Evolutionary conservation across 2,113 vertebrate genomes (phyloP).

Genomic region (Lampris megalopsis): DNA sequence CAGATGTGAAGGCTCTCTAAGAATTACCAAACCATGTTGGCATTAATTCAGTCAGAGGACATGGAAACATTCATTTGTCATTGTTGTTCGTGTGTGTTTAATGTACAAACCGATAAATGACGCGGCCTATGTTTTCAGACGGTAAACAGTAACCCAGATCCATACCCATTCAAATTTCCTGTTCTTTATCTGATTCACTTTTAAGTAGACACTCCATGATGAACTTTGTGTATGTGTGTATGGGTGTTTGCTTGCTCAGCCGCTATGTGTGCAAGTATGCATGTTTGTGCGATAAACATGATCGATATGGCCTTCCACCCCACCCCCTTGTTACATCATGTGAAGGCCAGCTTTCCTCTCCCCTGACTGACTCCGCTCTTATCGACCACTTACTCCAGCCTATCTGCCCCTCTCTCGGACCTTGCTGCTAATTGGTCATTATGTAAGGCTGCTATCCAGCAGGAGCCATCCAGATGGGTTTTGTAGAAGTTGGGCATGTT

Average conservation of each 20-base stretch:
- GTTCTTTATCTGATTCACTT: slow-evolving; percentile 47
- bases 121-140: background rate
- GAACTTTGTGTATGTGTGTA: slow-evolving; percentile 35
- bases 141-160: background rate
- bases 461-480: slow-evolving; percentile 25
- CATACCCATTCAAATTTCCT: background rate
- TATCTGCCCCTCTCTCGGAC: slow-evolving; percentile 1
- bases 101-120: background rate
- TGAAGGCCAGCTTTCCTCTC: slow-evolving; percentile 48
- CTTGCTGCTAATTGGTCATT: slow-evolving; percentile 51
- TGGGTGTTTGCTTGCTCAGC: background rate
- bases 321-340: slow-evolving; percentile 22
- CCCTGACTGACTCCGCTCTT: slow-evolving; percentile 7
- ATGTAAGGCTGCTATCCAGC: slow-evolving; percentile 45
- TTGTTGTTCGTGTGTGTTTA: background rate
- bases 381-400: slow-evolving; percentile 52
- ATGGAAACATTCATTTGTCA: background rate
- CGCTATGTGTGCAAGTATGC: slow-evolving; percentile 19
- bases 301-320: slow-evolving; percentile 45
- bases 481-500: background rate
- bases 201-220: slow-evolving; percentile 34
- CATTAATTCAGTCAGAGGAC: background rate
- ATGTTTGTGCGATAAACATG: slow-evolving; percentile 39
- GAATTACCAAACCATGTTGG: background rate
- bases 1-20: too few species aligned